phyloP scores from a whole-genome alignment of 2,888 invertebrate species.

The Trissolcus japonicus region DNA sequence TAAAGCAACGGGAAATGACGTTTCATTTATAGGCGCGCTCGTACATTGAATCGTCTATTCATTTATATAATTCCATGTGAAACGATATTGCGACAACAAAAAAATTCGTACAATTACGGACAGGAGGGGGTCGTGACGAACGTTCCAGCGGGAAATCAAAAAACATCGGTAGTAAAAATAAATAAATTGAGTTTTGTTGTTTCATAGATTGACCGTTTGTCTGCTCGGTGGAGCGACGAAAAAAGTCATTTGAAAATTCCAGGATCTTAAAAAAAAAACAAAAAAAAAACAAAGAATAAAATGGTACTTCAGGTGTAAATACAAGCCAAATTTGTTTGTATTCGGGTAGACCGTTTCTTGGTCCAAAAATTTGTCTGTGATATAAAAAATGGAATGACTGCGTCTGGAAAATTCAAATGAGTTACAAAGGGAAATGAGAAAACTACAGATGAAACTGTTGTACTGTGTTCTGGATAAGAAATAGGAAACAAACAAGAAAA shows the following conservation, averaged over 20 bases:
- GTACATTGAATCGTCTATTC: slow-evolving; percentile 18
- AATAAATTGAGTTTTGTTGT: slow-evolving; percentile 39
- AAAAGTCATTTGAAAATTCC: too few relatives aligned
- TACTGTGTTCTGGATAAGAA: too few relatives aligned
- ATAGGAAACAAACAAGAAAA: too few relatives aligned
- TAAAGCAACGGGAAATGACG: slow-evolving; percentile 29
- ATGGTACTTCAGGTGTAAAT: too few relatives aligned
- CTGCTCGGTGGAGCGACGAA: not conserved
- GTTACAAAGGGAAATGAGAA: too few relatives aligned
- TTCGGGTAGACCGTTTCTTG: too few relatives aligned
- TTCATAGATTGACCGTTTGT: slow-evolving; percentile 40
- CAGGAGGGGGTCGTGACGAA: slow-evolving; percentile 16
- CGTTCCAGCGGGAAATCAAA: slow-evolving; percentile 8
- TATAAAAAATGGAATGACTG: slow-evolving; percentile 1
- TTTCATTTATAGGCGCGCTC: slow-evolving; percentile 41
- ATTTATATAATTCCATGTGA: slow-evolving; percentile 4
- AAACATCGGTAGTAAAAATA: slow-evolving; percentile 24
- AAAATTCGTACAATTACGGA: slow-evolving; percentile 4
- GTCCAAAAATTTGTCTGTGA: too few relatives aligned
- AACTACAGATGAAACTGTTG: too few relatives aligned
- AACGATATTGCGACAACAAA: slow-evolving; percentile 13
- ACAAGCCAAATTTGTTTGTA: too few relatives aligned
- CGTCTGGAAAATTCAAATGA: too few relatives aligned
- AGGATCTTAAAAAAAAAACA: too few relatives aligned
- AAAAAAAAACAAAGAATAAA: too few relatives aligned